These are phyloP conservation scores for Pygmarrhopalites habei DNA, from an alignment of 1,140 invertebrate species.

Conservation along the genomic window DNA sequence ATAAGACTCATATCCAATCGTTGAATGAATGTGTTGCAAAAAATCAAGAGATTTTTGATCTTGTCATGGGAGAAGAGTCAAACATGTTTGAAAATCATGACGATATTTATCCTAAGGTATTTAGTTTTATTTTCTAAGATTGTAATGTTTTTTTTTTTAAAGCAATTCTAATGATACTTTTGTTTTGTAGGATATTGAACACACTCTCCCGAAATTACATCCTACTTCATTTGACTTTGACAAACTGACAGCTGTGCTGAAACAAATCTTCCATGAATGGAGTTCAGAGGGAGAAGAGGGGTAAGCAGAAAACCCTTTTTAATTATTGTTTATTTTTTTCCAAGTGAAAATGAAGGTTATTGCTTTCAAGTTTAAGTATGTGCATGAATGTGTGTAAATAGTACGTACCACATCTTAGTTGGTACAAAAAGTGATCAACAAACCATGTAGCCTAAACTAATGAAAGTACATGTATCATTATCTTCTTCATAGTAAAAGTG, in stretches of 20 bases:
- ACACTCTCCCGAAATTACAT: not conserved
- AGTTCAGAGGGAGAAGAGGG: slow-evolving; percentile 73
- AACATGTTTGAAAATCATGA: slow-evolving; percentile 74
- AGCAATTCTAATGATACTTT: not conserved
- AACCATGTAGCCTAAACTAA: too few relatives aligned
- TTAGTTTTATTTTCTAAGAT: not conserved
- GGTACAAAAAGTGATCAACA: too few relatives aligned
- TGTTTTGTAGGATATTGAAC: not conserved
- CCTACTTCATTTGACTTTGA: slow-evolving; percentile 55
- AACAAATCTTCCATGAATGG: slow-evolving; percentile 95
- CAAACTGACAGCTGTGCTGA: slow-evolving; percentile 85
- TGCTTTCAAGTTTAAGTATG: too few relatives aligned
- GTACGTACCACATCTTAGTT: too few relatives aligned
- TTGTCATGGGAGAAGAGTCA: slow-evolving; percentile 72
- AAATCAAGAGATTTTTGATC: slow-evolving; percentile 74
- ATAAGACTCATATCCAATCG: slow-evolving; percentile 63
- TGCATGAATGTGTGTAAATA: too few relatives aligned
- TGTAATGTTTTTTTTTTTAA: not conserved
- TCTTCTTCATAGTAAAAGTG: too few relatives aligned
- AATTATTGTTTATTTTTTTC: too few relatives aligned
- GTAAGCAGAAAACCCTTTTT: too few relatives aligned
- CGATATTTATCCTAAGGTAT: slow-evolving; percentile 44
- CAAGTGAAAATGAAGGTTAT: too few relatives aligned
- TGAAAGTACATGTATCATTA: too few relatives aligned
- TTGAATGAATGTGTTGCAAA: slow-evolving; percentile 71